Conservation (phyloP, 2,888 invertebrate species). For the Aproaerema taeniolella region DNA sequence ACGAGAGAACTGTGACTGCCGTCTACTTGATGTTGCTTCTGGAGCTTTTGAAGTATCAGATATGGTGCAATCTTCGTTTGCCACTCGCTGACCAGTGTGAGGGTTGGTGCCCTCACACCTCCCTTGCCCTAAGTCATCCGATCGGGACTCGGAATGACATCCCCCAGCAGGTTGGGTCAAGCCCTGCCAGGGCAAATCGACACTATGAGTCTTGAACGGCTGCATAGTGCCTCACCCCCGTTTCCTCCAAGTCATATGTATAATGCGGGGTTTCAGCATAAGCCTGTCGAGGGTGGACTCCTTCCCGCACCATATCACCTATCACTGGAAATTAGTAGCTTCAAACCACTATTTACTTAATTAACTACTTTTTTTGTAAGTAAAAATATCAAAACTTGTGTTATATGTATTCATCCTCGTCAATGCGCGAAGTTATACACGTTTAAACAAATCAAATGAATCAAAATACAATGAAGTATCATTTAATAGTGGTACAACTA, state of each 20-base stretch:
- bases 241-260: slow-evolving; percentile 11
- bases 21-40: not conserved
- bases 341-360: no score
- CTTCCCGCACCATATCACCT: no score
- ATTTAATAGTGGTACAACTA: no score
- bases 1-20: not conserved
- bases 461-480: no score
- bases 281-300: slow-evolving; percentile 18
- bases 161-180: no score
- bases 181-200: slow-evolving; percentile 19
- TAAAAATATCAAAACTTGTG: no score
- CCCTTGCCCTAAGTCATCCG: slow-evolving; percentile 22
- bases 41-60: not conserved
- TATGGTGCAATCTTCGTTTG: not conserved
- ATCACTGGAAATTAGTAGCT: no score
- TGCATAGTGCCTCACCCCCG: slow-evolving; percentile 14
- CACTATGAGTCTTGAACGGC: slow-evolving; percentile 12
- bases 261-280: slow-evolving; percentile 15
- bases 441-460: no score
- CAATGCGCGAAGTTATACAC: no score
- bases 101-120: slow-evolving; percentile 24
- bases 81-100: no score
- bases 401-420: no score
- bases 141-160: slow-evolving; percentile 23
- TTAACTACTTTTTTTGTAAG: no score